These are phyloP conservation scores for Syngnathoides biaculeatus DNA, from an alignment of 2,113 vertebrate species.

Conservation along the genomic window DNA sequence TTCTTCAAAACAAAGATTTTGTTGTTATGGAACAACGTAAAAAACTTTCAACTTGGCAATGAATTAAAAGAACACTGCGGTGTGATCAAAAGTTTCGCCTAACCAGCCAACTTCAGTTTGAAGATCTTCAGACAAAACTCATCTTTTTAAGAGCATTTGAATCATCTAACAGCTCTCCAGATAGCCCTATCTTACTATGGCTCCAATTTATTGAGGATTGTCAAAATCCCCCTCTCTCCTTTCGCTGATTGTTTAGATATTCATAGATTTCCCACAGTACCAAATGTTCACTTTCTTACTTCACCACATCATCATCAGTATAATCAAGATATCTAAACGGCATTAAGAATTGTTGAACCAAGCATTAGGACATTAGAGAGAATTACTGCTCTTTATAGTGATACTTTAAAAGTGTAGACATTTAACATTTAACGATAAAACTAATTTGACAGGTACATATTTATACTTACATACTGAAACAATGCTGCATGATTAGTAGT, in stretches of 20 bases:
- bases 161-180: constrained; percentile 43
- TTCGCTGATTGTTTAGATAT: constrained; percentile 52
- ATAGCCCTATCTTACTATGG: constrained; percentile 67
- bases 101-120: constrained; percentile 26
- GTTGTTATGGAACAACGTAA: neutral
- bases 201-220: constrained; percentile 67
- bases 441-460: too few species aligned
- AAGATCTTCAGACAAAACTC: constrained; percentile 28
- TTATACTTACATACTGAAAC: neutral
- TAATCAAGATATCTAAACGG: constrained; percentile 29
- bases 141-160: constrained; percentile 46
- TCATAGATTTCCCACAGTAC: constrained; percentile 62
- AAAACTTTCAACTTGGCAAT: constrained; percentile 6
- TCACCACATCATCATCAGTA: constrained; percentile 24
- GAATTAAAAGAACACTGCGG: neutral
- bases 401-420: neutral
- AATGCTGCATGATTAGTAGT: neutral
- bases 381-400: constrained; percentile 33
- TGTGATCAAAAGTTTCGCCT: constrained; percentile 10
- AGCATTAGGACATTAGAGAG: constrained; percentile 17
- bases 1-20: neutral
- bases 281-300: constrained; percentile 32
- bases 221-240: constrained; percentile 46
- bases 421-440: neutral
- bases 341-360: constrained; percentile 13